Base-by-base conservation (phyloP, 2,797 vertebrate species). In the Apodemus agrarius region DNA sequence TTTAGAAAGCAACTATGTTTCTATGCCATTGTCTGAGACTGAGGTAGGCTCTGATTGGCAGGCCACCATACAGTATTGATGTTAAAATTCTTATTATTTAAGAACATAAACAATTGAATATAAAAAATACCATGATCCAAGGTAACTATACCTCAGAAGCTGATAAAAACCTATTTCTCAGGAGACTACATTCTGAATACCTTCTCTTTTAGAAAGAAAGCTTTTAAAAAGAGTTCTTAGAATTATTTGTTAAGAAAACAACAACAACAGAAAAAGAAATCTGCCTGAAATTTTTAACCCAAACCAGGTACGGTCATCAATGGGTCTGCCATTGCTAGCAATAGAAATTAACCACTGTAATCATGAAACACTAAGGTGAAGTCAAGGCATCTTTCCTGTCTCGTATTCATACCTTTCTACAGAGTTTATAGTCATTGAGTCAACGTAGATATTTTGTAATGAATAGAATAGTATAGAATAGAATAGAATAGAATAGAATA, bases 81-180 rank as follows among this genome's bases (percentile, higher is more conserved):
- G 37, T 63, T 88, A 65, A 93, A 93, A 26, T 52, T 92, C 87
- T 57, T 34, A 84, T 54, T 22, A 81, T 79, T 90, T 76, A 61
- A 65, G 26, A 40, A 67, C 7, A 85, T n/a, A 65, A 81, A 24
- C 26, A 90, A 46, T 11, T n/a, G 13, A 84, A 59, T 61, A 74
- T 93, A 78, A 31, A 79, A 90, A 37, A 91, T 8, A 61, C 5
- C 61, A 31, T 94, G 87, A 87, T 88, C 12, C 92, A 90, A 95
- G 29, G 69, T 46, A 19, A 95, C 26, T 57, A 11, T 7, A 95
- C 49, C 22, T 92, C 29, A 88, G 21, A 95, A 49, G 1, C 11
- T 90, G 52, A 93, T 59, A n/a, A 86, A 75, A 93, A 89, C 10
- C 61, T 37, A 29, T 90, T 26, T 2, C 57, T 22, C 11, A 59